Base-by-base conservation (phyloP, 37 sponge, comb jelly and placozoan species). In the Ianthella basta region DNA sequence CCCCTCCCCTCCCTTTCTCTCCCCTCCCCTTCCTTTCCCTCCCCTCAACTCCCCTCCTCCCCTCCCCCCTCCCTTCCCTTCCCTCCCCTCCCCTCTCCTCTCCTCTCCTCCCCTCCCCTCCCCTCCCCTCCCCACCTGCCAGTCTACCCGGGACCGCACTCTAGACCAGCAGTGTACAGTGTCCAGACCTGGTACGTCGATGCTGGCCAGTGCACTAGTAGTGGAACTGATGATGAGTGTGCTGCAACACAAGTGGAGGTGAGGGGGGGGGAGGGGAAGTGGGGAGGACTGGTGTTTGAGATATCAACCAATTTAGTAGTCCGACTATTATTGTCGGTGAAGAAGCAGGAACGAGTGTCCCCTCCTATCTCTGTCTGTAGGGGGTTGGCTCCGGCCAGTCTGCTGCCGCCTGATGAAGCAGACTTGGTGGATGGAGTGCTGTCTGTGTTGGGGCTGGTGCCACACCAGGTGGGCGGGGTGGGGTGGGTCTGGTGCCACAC, bases 121-220 rank as follows among this genome's bases (percentile, higher is more conserved):
- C 57, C 56, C 53, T 59, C 38, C 34, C 61, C 40, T 27, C 82
- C 61, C 63, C 36, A n/a, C n/a, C n/a, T n/a, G n/a, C n/a, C 70
- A 96, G 94, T 98, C 99, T 4, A 96, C 97, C 15, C 68, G 90
- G 16, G 99, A 98, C 64, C 91, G 99, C 24, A 98, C 99, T 41
- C 88, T 98, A 67, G 99, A 98, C 88, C 99, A 98, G 84, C 93
- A 92, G 92, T 98, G 99, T 73, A 98, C 99, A 4, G 99, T 98
- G 59, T 90, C 97, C 44, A 57, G 99, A 84, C 99, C 99, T 0
- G 99, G 99, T 15, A 87, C 94, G 75, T 94, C 99, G 63, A 92
- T 94, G 91, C 82, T 96, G 5, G 97, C 99, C 35, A 80, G 86
- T 44, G 91, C 97, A 18, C 88, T 98, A 36, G 99, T 95, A 14